Evolutionary conservation across 1,140 invertebrate genomes (phyloP).

Genomic region (Melitaea cinxia): DNA sequence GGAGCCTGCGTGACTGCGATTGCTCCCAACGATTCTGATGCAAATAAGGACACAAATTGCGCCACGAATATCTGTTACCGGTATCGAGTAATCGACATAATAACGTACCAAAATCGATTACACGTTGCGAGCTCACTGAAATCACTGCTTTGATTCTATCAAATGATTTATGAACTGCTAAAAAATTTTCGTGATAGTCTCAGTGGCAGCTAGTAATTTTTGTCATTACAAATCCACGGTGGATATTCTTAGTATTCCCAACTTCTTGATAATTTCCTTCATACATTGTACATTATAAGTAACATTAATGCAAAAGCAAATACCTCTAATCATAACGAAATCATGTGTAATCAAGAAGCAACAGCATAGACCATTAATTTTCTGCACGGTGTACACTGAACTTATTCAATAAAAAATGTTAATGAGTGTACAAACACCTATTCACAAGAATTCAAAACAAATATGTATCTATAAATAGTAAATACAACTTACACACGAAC

Average conservation of each 20-base stretch:
- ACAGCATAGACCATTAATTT: conserved; percentile 30
- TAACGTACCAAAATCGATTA: conserved; percentile 65
- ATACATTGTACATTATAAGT: conserved; percentile 37
- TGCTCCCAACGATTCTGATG: conserved; percentile 55
- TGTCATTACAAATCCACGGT: conserved; percentile 43
- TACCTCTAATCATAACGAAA: conserved; percentile 36
- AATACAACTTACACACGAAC: background rate
- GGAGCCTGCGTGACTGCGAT: conserved; percentile 59
- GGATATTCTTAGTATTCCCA: conserved; percentile 27
- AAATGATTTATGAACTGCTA: conserved; percentile 61
- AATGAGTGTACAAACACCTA: background rate
- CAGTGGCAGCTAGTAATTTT: conserved; percentile 40
- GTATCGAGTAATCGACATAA: conserved; percentile 55
- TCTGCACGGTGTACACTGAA: conserved; percentile 27
- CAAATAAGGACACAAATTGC: conserved; percentile 70
- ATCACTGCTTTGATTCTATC: conserved; percentile 16
- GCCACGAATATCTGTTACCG: conserved; percentile 58
- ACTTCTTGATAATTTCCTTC: conserved; percentile 35
- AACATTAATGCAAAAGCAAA: conserved; percentile 38
- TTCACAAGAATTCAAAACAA: background rate
- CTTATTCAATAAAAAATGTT: conserved; percentile 23
- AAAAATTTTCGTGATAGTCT: conserved; percentile 47
- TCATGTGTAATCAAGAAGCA: conserved; percentile 33
- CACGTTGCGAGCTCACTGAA: conserved; percentile 35
- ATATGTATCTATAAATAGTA: too few species aligned